Percentiles rank a stretch among this genome's conserved stretches.
Conservation (phyloP, 2,113 vertebrate species). For the Motacilla alba region DNA sequence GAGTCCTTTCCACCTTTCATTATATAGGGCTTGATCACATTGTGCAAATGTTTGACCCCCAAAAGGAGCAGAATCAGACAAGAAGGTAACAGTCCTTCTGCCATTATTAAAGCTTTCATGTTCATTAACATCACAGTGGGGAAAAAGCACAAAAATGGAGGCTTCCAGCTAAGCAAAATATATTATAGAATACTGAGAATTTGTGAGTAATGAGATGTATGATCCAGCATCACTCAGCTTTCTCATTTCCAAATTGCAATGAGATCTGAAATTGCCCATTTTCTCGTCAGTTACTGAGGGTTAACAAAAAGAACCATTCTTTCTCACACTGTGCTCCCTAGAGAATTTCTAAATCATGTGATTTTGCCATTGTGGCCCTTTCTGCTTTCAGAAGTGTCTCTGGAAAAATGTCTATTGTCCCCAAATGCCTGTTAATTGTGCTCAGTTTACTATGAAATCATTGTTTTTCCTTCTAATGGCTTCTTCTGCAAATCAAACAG, state of each 20-base stretch:
- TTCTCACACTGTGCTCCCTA: background rate
- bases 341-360: background rate
- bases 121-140: background rate
- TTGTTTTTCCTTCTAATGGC: slow-evolving; percentile 14
- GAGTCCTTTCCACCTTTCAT: background rate
- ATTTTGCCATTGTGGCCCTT: background rate
- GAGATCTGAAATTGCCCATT: slow-evolving; percentile 25
- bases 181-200: background rate
- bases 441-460: slow-evolving; percentile 43
- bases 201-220: slow-evolving; percentile 1
- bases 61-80: background rate
- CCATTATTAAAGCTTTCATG: background rate
- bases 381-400: background rate
- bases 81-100: background rate
- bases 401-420: slow-evolving; percentile 12
- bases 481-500: slow-evolving; percentile 1
- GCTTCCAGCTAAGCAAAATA: background rate
- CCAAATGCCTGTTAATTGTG: slow-evolving; percentile 21
- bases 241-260: slow-evolving; percentile 26
- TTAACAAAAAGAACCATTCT: slow-evolving; percentile 22
- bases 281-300: background rate
- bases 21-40: background rate
- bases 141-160: background rate
- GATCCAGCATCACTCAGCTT: background rate
- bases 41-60: background rate